Conservation (phyloP, 2,888 invertebrate species). For the Dryadula phaetusa region DNA sequence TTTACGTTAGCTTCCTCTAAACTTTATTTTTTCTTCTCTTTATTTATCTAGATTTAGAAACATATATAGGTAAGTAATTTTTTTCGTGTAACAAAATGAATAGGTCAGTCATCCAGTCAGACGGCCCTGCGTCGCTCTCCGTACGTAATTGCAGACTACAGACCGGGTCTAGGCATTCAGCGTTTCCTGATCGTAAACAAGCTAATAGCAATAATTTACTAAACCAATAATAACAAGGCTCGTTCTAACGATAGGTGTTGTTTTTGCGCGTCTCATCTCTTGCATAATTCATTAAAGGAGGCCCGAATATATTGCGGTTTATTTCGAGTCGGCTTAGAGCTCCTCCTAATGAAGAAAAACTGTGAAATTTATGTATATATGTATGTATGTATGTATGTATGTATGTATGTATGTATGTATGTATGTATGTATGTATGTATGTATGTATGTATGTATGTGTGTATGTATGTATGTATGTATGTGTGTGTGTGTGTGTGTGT, state of each 20-base stretch:
- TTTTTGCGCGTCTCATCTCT: conserved; percentile 55
- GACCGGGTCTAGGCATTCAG: conserved; percentile 30
- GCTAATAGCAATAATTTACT: conserved; percentile 51
- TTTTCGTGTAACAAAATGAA: no score
- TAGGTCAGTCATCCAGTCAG: no score
- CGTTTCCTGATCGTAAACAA: conserved; percentile 43
- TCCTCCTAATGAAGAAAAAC: conserved; percentile 36
- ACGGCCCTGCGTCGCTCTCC: not conserved
- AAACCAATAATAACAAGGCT: conserved; percentile 55
- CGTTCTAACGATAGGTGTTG: conserved; percentile 57
- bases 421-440: no score
- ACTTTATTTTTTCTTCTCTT: no score
- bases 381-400: not conserved
- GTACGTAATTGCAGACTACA: conserved; percentile 24
- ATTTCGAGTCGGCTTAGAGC: conserved; percentile 37
- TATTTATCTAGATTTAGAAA: no score
- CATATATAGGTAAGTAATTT: no score
- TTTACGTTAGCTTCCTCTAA: no score
- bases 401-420: no score
- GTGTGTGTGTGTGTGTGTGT: no score
- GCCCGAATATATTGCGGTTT: conserved; percentile 50
- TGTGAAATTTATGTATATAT: conserved; percentile 19
- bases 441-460: no score
- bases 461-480: no score
- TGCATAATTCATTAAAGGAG: conserved; percentile 54